Conservation (phyloP, 2,888 invertebrate species). For the Creontiades dilutus region DNA sequence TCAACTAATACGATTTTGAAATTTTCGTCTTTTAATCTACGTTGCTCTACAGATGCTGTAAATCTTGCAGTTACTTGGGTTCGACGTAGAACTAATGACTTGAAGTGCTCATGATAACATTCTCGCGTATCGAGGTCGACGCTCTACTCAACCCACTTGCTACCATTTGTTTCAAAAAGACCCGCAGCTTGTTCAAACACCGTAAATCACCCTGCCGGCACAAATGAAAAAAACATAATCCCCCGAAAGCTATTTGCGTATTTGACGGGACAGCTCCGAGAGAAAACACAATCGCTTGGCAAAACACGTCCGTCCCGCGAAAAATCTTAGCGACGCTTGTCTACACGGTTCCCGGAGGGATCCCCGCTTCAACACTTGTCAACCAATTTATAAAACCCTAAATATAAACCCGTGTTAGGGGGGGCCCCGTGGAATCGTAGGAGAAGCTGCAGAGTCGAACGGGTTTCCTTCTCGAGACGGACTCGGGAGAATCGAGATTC, state of each 20-base stretch:
- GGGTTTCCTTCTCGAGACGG: not conserved
- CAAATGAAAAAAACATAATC: not conserved
- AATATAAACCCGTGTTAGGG: slow-evolving; percentile 28
- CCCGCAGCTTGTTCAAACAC: not conserved
- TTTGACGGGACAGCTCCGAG: slow-evolving; percentile 8
- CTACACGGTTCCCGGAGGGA: not conserved
- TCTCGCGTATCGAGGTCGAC: not conserved
- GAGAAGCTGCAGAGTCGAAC: not conserved
- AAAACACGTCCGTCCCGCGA: slow-evolving; percentile 31
- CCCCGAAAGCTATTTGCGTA: slow-evolving; percentile 31
- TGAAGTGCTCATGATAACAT: too few species aligned
- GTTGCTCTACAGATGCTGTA: too few species aligned
- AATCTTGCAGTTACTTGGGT: too few species aligned
- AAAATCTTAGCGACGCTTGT: slow-evolving; percentile 30
- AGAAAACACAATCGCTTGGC: slow-evolving; percentile 31
- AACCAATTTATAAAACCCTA: slow-evolving; percentile 27
- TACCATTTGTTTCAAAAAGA: not conserved
- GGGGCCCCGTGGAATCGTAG: slow-evolving; percentile 5
- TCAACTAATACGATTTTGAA: too few species aligned
- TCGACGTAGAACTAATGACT: too few species aligned
- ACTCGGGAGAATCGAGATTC: not conserved
- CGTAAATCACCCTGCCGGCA: not conserved
- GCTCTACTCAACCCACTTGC: not conserved
- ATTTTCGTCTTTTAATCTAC: too few species aligned
- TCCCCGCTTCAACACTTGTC: slow-evolving; percentile 23